Evolutionary conservation across 1,140 invertebrate species (phyloP), one percentile per base, ranked within the genome.

Genomic region (Whitmania pigra): DNA sequence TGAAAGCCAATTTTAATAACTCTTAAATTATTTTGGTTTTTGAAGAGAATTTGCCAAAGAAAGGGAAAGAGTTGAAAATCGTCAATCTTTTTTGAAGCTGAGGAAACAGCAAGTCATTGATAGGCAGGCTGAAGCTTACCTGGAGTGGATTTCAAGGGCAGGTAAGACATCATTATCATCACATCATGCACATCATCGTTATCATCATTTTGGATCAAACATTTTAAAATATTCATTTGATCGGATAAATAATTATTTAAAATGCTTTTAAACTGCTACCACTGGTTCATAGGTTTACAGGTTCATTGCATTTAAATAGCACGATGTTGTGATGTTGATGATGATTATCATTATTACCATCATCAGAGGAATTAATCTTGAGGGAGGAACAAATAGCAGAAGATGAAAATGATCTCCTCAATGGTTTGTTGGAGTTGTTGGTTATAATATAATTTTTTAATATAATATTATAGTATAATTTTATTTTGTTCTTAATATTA

Each of bases 131-230:
- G 96, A 97, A 84, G 96, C 96, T 79, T 99, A 99, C 85, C 90
- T 99, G 81, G 94, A 99, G 85, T 99, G 97, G 97, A 99, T 99
- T 82, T 97, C 94, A 86, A 97, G 96, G 90, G 95, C 94, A 87
- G 94, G 93, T 95, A 83, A 87, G 86, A 63, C 22, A 18, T 66
- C 25, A 15, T 70, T 9, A 22, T 27, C 63, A 15, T 11, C n/a
- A 22, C 67, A 49, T 22, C 29, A 22, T 9, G 2, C 2, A 4
- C 43, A 20, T 69, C n/a, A 40, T 40, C 49, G 5, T 13, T 11
- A 36, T 43, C 29, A 69, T 69, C 49, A 69, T 27, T n/a, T n/a
- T n/a, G n/a, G n/a, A n/a, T n/a, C n/a, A 69, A 29, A 69, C 49
- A n/a, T 22, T 43, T 89, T 88, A 74, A 87, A 94, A 95, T 67